Evolutionary conservation across 2,113 vertebrate genomes (phyloP).

Genomic region (Lepus europaeus): DNA sequence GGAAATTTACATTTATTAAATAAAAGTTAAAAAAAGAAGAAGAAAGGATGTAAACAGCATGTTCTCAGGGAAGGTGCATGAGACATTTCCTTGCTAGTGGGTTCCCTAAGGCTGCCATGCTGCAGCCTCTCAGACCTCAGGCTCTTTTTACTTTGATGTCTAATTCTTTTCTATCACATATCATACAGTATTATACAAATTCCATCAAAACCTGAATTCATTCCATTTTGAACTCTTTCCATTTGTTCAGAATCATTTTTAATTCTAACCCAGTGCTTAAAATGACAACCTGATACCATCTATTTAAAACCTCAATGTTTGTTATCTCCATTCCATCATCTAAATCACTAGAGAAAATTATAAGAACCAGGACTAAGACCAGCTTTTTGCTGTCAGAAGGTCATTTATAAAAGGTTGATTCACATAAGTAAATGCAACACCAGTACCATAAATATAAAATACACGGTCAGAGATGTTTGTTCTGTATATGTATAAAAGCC

Average conservation of each 20-base stretch:
- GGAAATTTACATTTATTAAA: too few relatives aligned
- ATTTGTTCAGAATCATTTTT: constrained; percentile 39
- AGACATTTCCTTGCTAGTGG: background rate
- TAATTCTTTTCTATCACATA: constrained; percentile 36
- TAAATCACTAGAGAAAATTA: constrained; percentile 48
- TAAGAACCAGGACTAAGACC: background rate
- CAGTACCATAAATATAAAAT: background rate
- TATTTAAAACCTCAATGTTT: background rate
- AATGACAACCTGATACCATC: constrained; percentile 40
- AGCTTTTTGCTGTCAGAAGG: constrained; percentile 37
- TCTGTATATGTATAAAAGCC: constrained; percentile 40
- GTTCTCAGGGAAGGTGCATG: background rate
- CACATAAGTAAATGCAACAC: constrained; percentile 33
- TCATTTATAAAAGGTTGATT: constrained; percentile 1
- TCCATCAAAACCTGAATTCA: constrained; percentile 14
- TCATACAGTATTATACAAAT: background rate
- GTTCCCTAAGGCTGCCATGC: background rate
- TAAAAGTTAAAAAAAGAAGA: too few relatives aligned
- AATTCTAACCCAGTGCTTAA: constrained; percentile 62
- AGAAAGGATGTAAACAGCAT: too few relatives aligned
- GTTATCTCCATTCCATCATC: constrained; percentile 13
- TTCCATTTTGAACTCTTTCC: constrained; percentile 55
- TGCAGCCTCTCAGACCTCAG: background rate
- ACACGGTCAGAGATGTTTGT: constrained; percentile 56
- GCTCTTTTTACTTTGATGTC: constrained; percentile 7